Percentiles rank a stretch among this genome's conserved stretches.
These are phyloP conservation scores for Pionites leucogaster DNA, from an alignment of 2,113 vertebrate genomes.

Conservation along the genomic window DNA sequence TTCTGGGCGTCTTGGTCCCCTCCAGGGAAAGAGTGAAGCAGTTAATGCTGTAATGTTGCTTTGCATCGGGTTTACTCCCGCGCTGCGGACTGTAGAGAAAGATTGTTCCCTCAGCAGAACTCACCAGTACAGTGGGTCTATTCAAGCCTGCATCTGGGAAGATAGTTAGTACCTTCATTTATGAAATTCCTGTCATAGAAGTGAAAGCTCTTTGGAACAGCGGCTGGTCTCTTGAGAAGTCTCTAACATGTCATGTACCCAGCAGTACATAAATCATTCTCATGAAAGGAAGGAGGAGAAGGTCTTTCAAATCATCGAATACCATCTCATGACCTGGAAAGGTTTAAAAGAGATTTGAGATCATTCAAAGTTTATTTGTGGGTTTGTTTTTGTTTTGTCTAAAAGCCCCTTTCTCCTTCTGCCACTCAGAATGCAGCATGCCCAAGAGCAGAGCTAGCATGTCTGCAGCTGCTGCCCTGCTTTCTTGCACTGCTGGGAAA, in stretches of 20 bases:
- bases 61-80: background rate
- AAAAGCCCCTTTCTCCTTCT: background rate
- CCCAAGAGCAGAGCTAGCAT: background rate
- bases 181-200: constrained; percentile 43
- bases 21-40: accelerated
- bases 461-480: background rate
- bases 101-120: constrained; percentile 14
- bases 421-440: accelerated
- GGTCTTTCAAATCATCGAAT: background rate
- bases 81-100: background rate
- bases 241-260: background rate
- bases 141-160: constrained; percentile 47
- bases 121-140: background rate
- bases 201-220: background rate
- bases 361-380: background rate
- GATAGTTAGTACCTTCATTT: constrained; percentile 47
- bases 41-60: background rate
- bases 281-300: background rate
- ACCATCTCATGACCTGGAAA: background rate
- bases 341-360: background rate
- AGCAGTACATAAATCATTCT: background rate
- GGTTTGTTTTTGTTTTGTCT: background rate
- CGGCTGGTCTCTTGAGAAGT: background rate
- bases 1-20: background rate
- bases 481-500: background rate